A percentile compares a stretch with the other conserved stretches of the same genome.
Conservation (phyloP, 2,113 vertebrate species). For the Misgurnus anguillicaudatus region DNA sequence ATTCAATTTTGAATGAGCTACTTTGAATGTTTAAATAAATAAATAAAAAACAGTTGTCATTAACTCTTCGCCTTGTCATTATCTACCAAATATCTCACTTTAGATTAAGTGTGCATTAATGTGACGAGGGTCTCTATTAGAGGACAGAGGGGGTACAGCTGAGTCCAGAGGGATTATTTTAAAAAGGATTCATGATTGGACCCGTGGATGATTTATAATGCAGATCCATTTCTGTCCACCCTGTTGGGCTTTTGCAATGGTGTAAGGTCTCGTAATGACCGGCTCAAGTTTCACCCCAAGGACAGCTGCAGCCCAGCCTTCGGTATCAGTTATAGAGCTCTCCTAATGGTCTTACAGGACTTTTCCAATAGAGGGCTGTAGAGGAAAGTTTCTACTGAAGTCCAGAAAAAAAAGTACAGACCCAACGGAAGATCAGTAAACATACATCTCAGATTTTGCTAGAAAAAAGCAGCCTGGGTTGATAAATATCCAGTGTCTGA, state of each 20-base stretch:
- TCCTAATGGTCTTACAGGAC: background rate
- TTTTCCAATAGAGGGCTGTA: slow-evolving; percentile 26
- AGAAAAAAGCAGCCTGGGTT: too few relatives aligned
- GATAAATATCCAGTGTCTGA: too few relatives aligned
- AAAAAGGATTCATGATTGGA: slow-evolving; percentile 37
- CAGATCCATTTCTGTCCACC: slow-evolving; percentile 58
- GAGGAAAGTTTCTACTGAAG: slow-evolving; percentile 5
- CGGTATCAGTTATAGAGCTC: slow-evolving; percentile 35
- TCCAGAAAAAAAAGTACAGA: background rate
- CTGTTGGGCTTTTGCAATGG: slow-evolving; percentile 58
- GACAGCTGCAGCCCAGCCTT: slow-evolving; percentile 69
- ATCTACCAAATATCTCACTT: background rate
- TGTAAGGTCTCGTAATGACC: slow-evolving; percentile 66
- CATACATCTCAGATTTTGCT: too few relatives aligned
- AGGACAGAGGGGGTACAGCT: slow-evolving; percentile 12
- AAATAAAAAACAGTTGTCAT: too few relatives aligned
- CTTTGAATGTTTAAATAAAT: too few relatives aligned
- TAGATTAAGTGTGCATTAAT: background rate
- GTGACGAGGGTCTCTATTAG: background rate
- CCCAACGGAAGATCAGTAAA: background rate
- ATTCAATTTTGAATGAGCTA: too few relatives aligned
- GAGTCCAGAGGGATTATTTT: slow-evolving; percentile 53
- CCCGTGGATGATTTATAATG: slow-evolving; percentile 56
- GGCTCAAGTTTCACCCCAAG: slow-evolving; percentile 63
- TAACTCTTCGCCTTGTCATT: too few relatives aligned